A percentile compares a stretch with the other conserved stretches of the same genome.
Evolutionary conservation across 2,113 vertebrate genomes (phyloP).

Genomic region (Tachuris rubrigastra): DNA sequence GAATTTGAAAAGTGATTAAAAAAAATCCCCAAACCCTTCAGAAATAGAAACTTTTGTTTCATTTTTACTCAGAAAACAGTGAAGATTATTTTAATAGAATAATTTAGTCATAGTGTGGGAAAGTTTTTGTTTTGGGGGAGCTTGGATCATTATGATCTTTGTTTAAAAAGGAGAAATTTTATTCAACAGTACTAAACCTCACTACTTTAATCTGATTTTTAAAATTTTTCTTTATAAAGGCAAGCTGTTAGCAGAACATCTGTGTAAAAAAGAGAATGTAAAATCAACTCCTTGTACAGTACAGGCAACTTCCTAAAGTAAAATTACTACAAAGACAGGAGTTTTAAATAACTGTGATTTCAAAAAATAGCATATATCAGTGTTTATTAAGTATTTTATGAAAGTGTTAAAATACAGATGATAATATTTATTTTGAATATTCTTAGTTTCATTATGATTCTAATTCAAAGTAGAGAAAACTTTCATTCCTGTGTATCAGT

Average conservation of each 20-base stretch:
- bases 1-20: neutral
- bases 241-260: neutral
- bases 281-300: neutral
- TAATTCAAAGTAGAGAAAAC: neutral
- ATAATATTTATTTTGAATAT: neutral
- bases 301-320: neutral
- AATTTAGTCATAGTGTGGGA: neutral
- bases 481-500: neutral
- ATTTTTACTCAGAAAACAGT: neutral
- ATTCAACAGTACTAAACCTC: neutral
- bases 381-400: neutral
- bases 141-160: neutral
- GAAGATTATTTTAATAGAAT: neutral
- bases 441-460: neutral
- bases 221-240: neutral
- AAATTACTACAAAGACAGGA: neutral
- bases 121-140: accelerated
- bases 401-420: neutral
- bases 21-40: neutral
- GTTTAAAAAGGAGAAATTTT: neutral
- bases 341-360: neutral
- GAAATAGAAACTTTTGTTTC: neutral
- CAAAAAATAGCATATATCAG: neutral
- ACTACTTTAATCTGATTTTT: neutral
- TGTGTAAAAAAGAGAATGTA: neutral